phyloP scores from a whole-genome alignment of 2,113 vertebrate species.

The Xenotilapia longispinis region DNA sequence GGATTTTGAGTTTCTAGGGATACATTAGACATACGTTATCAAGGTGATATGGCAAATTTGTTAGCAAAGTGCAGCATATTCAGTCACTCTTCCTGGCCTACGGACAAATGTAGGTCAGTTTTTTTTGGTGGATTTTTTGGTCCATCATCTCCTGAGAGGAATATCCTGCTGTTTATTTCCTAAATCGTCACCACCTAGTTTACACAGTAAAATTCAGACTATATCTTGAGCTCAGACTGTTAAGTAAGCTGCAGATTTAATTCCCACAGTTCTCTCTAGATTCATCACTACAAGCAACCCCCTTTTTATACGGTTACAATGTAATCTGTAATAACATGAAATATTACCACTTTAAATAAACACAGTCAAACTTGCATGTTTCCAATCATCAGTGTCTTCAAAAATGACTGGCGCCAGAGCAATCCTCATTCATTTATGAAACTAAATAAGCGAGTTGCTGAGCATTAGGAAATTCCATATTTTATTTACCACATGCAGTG shows the following conservation, averaged over 20 bases:
- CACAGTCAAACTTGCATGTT: background rate
- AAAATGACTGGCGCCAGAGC: background rate
- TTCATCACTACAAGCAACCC: background rate
- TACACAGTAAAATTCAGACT: background rate
- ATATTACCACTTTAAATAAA: background rate
- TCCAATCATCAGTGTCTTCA: background rate
- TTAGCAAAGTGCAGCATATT: background rate
- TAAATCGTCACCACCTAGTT: background rate
- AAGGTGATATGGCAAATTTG: background rate
- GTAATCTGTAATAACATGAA: background rate
- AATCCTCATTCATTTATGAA: background rate
- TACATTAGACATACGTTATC: background rate
- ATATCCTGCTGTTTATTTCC: background rate
- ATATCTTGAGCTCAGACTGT: background rate
- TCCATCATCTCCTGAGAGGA: background rate
- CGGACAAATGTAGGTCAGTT: background rate
- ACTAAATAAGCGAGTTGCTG: background rate
- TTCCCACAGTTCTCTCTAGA: background rate
- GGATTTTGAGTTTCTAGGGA: background rate
- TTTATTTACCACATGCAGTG: background rate
- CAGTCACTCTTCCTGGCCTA: background rate
- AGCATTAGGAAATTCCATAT: background rate
- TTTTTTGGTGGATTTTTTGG: background rate
- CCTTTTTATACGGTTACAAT: background rate
- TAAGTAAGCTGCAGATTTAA: background rate